A percentile compares a stretch with the other conserved stretches of the same genome.
phyloP scores from a whole-genome alignment of 2,888 invertebrate species.

The Gerosis bhagava region DNA sequence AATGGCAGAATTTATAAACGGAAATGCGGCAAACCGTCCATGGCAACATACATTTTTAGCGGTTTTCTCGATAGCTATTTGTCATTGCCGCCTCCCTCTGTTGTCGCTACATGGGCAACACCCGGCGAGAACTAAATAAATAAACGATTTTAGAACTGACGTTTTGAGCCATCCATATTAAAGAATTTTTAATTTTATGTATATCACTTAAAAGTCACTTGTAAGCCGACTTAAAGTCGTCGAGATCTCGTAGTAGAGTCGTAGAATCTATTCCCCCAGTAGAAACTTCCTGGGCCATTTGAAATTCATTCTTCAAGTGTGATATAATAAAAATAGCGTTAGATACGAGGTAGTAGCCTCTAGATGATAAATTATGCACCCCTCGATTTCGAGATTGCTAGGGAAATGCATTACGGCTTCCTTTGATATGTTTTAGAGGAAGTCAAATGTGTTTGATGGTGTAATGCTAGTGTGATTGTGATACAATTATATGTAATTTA shows the following conservation, averaged over 20 bases:
- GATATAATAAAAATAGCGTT: slow-evolving; percentile 79
- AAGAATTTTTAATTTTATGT: background rate
- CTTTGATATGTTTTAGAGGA: slow-evolving; percentile 69
- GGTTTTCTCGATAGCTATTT: no score
- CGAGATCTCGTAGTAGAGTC: slow-evolving; percentile 42
- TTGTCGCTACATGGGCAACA: no score
- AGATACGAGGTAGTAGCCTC: slow-evolving; percentile 61
- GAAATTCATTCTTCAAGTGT: slow-evolving; percentile 81
- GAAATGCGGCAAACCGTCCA: no score
- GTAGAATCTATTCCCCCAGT: slow-evolving; percentile 67
- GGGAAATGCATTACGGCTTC: slow-evolving; percentile 64
- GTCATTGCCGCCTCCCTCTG: no score
- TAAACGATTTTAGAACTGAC: no score
- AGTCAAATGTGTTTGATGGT: slow-evolving; percentile 63
- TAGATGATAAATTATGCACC: slow-evolving; percentile 78
- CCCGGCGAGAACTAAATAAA: no score
- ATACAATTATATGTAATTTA: slow-evolving; percentile 37
- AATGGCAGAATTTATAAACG: no score
- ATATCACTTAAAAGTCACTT: slow-evolving; percentile 3
- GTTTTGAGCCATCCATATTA: no score
- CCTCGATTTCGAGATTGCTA: slow-evolving; percentile 71
- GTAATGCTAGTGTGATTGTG: slow-evolving; percentile 42
- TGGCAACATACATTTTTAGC: no score
- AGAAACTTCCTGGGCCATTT: slow-evolving; percentile 79
- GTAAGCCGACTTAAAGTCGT: slow-evolving; percentile 12